phyloP scores from a whole-genome alignment of 2,888 invertebrate species.

The Troides oblongomaculatus region DNA sequence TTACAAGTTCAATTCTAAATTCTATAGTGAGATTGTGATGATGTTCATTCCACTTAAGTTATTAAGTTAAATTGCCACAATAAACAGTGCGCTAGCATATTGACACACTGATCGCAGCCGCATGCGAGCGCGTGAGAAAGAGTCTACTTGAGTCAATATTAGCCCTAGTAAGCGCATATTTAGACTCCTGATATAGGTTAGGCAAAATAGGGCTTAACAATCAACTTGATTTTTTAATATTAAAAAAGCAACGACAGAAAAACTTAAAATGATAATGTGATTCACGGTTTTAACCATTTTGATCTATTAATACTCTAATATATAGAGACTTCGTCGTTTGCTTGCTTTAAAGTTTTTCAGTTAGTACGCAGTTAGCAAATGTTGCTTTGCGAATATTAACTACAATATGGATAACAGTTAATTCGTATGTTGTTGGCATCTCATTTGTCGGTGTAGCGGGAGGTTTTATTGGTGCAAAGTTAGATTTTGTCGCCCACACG shows the following conservation, averaged over 20 bases:
- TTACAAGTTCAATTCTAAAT: neutral
- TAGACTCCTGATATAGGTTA: slow-evolving; percentile 38
- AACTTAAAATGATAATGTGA: too few species aligned
- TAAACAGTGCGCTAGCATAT: slow-evolving; percentile 51
- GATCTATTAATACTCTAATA: too few species aligned
- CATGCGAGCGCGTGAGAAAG: slow-evolving; percentile 60
- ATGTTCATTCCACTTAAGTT: slow-evolving; percentile 25
- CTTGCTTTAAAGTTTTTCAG: too few species aligned
- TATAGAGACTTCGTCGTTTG: too few species aligned
- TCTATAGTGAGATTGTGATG: neutral
- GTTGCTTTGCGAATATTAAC: too few species aligned
- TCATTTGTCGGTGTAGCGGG: slow-evolving; percentile 6
- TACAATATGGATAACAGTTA: slow-evolving; percentile 7
- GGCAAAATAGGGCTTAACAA: slow-evolving; percentile 33
- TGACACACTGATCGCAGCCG: slow-evolving; percentile 63
- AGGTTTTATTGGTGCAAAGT: slow-evolving; percentile 13
- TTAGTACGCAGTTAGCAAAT: too few species aligned
- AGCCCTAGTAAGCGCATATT: slow-evolving; percentile 41
- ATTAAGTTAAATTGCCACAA: slow-evolving; percentile 55
- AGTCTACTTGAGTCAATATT: slow-evolving; percentile 66
- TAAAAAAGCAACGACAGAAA: too few species aligned
- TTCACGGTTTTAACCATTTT: too few species aligned
- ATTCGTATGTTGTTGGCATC: neutral
- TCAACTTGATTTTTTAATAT: slow-evolving; percentile 17
- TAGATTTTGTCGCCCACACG: slow-evolving; percentile 51